Conservation (phyloP, 2,113 vertebrate species). For the Pygoscelis antarcticus region DNA sequence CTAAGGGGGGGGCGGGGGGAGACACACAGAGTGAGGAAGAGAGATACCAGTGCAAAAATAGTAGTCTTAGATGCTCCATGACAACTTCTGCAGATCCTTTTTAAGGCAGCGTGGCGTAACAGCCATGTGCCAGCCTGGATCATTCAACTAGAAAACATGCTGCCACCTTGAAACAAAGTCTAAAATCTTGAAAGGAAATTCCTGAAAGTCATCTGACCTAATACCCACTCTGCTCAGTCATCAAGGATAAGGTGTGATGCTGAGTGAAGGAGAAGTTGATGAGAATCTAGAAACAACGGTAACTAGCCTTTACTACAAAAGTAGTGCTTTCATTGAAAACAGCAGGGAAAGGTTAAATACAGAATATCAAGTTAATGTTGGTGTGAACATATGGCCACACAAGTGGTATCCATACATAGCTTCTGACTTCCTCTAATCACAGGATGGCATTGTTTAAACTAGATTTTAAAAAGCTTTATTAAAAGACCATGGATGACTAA, state of each 20-base stretch:
- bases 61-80: background rate
- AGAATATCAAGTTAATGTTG: background rate
- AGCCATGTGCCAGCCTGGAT: background rate
- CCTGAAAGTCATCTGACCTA: background rate
- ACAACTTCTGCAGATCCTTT: background rate
- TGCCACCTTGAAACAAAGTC: background rate
- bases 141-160: background rate
- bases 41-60: background rate
- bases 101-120: background rate
- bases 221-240: background rate
- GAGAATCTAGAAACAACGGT: background rate
- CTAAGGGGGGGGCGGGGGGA: background rate
- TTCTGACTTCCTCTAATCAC: background rate
- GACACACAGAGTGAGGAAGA: background rate
- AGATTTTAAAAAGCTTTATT: background rate
- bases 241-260: background rate
- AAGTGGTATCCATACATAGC: background rate
- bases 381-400: background rate
- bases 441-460: background rate
- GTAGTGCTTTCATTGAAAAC: background rate
- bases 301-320: background rate
- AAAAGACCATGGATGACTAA: background rate
- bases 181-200: background rate
- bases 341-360: background rate
- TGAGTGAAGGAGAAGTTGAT: background rate